Conservation (phyloP, 2,888 invertebrate species). For the Autographa pulchrina region DNA sequence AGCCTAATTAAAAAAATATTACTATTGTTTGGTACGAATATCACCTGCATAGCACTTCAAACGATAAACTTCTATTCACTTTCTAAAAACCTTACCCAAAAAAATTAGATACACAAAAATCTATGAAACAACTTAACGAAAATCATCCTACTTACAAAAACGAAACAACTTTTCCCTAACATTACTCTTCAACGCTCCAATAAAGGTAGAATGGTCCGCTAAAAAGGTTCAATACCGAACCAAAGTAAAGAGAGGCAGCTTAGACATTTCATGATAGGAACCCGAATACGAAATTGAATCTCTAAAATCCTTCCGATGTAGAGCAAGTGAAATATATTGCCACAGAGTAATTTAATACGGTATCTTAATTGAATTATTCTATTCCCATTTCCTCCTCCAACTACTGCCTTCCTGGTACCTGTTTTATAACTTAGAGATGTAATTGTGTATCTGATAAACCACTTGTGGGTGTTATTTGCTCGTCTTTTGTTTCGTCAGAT, state of each 20-base stretch:
- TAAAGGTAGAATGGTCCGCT: slow-evolving; percentile 42
- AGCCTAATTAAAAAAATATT: no score
- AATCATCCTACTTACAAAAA: slow-evolving; percentile 35
- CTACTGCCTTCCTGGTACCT: slow-evolving; percentile 30
- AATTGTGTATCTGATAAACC: slow-evolving; percentile 35
- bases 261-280: slow-evolving; percentile 46
- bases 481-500: slow-evolving; percentile 26
- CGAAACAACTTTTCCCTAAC: slow-evolving; percentile 34
- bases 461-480: slow-evolving; percentile 32
- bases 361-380: slow-evolving; percentile 28
- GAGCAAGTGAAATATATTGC: slow-evolving; percentile 36
- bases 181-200: slow-evolving; percentile 40
- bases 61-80: not conserved
- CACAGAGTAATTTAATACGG: slow-evolving; percentile 39
- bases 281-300: slow-evolving; percentile 51
- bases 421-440: slow-evolving; percentile 19
- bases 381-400: slow-evolving; percentile 18
- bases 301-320: slow-evolving; percentile 39
- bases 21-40: no score
- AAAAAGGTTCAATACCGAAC: slow-evolving; percentile 52
- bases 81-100: not conserved
- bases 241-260: slow-evolving; percentile 35
- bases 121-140: slow-evolving; percentile 23
- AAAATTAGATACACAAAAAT: slow-evolving; percentile 1
- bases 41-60: no score